Evolutionary conservation across 2,888 invertebrate species (phyloP).

Genomic region (Plagodis pulveraria): DNA sequence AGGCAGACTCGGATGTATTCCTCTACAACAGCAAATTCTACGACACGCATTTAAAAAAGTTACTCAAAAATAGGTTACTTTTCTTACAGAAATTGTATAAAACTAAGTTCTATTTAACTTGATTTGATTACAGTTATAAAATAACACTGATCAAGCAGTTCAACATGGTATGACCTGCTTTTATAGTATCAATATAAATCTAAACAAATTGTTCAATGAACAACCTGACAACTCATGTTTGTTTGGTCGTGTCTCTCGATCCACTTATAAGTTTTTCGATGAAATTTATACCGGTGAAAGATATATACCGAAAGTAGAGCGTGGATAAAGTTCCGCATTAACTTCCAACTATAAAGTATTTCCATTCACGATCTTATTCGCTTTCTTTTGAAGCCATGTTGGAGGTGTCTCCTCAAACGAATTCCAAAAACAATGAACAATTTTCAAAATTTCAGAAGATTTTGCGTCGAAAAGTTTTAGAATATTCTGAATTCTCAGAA

Average conservation of each 20-base stretch:
- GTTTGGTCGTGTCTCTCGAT: conserved; percentile 14
- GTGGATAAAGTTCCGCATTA: conserved; percentile 14
- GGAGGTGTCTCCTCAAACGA: not conserved
- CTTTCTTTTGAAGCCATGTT: conserved; percentile 5
- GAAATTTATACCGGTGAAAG: conserved; percentile 5
- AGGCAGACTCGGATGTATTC: no score
- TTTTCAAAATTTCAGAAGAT: no score
- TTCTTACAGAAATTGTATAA: no score
- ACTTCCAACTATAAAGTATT: conserved; percentile 21
- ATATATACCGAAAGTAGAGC: not conserved
- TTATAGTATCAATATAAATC: not conserved
- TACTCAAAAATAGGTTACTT: no score
- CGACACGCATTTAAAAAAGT: no score
- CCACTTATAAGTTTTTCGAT: conserved; percentile 10
- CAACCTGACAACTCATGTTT: conserved; percentile 10
- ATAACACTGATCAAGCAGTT: no score
- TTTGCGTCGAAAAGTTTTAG: no score
- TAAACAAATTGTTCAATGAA: not conserved
- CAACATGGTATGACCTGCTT: not conserved
- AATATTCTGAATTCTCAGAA: not conserved
- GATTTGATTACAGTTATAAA: no score
- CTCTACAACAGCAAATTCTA: no score
- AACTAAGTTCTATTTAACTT: no score
- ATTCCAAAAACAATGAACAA: no score
- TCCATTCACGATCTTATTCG: conserved; percentile 17